Base-by-base conservation (phyloP, 1,140 invertebrate genomes). In the Pteromalus puparum region DNA sequence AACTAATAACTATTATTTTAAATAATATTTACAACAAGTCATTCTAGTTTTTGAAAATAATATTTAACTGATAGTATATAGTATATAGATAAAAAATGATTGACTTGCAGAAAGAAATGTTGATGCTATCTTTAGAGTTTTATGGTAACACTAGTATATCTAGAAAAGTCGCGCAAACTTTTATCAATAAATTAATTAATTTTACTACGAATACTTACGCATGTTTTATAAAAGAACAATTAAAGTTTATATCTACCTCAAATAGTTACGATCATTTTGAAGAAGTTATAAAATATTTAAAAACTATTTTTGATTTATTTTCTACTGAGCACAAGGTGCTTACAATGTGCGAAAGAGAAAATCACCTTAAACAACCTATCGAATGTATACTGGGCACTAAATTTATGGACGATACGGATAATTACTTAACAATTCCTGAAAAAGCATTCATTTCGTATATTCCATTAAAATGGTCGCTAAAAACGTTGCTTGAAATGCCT, bases 221-320 rank as follows among this genome's bases (percentile, higher is more conserved):
- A 74, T 21, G 1, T 21, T 74, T 42, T 74, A 74, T 74, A 21
- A 42, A 74, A 74, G 34, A 74, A 12, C 72, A 42, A 74, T 0
- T 74, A 42, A 38, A 74, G 15, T 3, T 21, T 74, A 74, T 7
- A 1, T 42, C 30, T 21, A 74, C 7, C 21, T 42, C 34, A 28
- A 42, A 38, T 42, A 5, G 2, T n/a, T 46, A 9, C 38, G 4
- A 74, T 24, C 34, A 42, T 24, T 46, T 74, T 9, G 34, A 74
- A 21, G 72, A 42, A 42, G 34, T 74, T 42, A 34, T 74, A 21
- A 24, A 74, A 74, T 74, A 38, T 21, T 21, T 12, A 3, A 38
- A 74, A 74, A 46, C 34, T n/a, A 42, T 74, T n/a, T 74, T 74
- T 42, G 30, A 74, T 38, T 74, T 30, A 24, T 74, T 74, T 74